These are phyloP conservation scores for Crocallis elinguaria DNA, from an alignment of 2,888 invertebrate genomes.

Conservation along the genomic window DNA sequence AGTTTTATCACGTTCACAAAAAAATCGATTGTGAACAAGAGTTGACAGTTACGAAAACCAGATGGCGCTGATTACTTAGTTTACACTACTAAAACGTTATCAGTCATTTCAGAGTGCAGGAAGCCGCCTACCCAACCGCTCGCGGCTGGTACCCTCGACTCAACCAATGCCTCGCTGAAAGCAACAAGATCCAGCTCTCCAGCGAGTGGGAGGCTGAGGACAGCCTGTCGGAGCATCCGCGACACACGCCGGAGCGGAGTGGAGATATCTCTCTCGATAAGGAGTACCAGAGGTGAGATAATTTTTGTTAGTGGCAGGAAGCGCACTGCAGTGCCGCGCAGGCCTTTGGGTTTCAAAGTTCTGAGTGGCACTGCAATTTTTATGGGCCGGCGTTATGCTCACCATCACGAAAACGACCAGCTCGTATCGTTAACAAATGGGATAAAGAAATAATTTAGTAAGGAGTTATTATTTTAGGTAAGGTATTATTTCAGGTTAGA, in stretches of 20 bases:
- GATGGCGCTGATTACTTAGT: neutral
- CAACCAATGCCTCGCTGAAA: constrained; percentile 46
- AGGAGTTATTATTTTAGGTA: no score
- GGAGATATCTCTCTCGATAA: constrained; percentile 62
- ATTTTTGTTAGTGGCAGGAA: neutral
- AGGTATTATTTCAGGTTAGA: no score
- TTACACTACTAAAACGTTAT: neutral
- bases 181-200: constrained; percentile 37
- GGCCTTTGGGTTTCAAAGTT: no score
- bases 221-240: constrained; percentile 40
- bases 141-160: constrained; percentile 69
- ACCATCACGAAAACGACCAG: no score
- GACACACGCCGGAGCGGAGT: constrained; percentile 46
- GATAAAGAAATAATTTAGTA: no score
- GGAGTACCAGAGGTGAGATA: constrained; percentile 69
- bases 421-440: no score
- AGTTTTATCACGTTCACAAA: no score
- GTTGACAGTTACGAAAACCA: no score
- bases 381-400: no score
- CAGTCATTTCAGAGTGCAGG: constrained; percentile 51
- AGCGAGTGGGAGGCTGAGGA: constrained; percentile 73
- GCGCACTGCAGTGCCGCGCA: no score
- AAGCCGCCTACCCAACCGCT: constrained; percentile 44
- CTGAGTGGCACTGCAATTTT: no score
- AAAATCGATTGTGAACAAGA: no score